Evolutionary conservation across 2,113 vertebrate genomes (phyloP).

Genomic region (Toxotes chatareus): DNA sequence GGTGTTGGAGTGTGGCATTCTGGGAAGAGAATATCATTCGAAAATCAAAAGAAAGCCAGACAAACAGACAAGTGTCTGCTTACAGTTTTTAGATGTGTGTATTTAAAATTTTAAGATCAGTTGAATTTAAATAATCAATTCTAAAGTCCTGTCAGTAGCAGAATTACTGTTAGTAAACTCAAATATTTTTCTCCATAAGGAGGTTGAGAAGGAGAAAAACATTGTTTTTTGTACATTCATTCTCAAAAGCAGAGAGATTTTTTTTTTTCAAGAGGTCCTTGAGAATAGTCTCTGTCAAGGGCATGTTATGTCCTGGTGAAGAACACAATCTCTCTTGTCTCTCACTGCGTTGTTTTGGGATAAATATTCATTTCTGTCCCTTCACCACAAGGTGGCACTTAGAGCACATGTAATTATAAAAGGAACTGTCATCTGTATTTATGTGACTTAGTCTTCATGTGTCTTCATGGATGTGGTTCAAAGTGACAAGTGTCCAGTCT

Average conservation of each 20-base stretch:
- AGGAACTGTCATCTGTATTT: slow-evolving; percentile 39
- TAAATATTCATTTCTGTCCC: slow-evolving; percentile 33
- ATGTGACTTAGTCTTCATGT: slow-evolving; percentile 20
- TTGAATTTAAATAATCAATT: slow-evolving; percentile 77
- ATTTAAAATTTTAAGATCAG: slow-evolving; percentile 88
- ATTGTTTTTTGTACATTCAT: not conserved
- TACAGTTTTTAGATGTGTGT: slow-evolving; percentile 83
- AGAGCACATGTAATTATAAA: slow-evolving; percentile 37
- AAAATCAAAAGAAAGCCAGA: slow-evolving; percentile 89
- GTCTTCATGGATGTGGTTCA: slow-evolving; percentile 3
- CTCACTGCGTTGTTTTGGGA: slow-evolving; percentile 15
- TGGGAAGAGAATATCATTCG: slow-evolving; percentile 81
- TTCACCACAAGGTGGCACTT: slow-evolving; percentile 73
- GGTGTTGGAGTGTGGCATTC: slow-evolving; percentile 2
- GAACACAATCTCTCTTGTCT: not conserved
- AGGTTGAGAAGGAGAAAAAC: not conserved
- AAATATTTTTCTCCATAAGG: not conserved
- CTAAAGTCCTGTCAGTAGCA: not conserved
- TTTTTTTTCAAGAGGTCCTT: slow-evolving; percentile 30
- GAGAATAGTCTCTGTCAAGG: not conserved
- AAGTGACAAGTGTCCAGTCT: slow-evolving; percentile 4
- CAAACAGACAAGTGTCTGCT: slow-evolving; percentile 77
- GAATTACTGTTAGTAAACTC: not conserved
- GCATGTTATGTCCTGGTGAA: not conserved
- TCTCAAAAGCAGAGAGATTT: not conserved